Base-by-base conservation (phyloP, 2,888 invertebrate genomes). In the Poecilus cupreus region DNA sequence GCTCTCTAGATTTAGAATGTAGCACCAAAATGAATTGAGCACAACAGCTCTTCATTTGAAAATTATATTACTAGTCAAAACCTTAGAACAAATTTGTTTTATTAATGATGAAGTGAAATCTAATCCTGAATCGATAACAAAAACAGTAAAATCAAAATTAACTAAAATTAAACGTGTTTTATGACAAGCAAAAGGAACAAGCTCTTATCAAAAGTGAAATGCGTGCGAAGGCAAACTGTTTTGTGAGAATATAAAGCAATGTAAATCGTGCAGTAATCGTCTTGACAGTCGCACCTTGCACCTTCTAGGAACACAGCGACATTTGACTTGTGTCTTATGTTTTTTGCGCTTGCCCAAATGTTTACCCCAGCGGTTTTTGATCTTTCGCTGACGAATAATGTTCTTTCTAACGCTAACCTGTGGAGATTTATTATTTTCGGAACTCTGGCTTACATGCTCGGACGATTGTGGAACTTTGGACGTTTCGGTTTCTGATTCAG, bases 401-500 rank as follows among this genome's bases (percentile, higher is more conserved):
- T 74, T 49, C 2, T 74, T 18, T 74, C 24, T 74, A 49, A 75
- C 75, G 46, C 74, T 74, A 74, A 75, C 75, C 75, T 75, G 75
- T 75, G 32, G 26, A 54, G 26, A 54, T 26, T 54, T 13, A 54
- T 51, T 75, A 75, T 54, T 75, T 51, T 49, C 49, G 26, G 20
- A 22, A 20, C 26, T 74, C 46, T 20, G 75, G 54, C 22, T 32
- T 54, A 75, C n/a, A 75, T 46, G 75, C 75, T 78, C 64, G 18
- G 26, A 10, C 39, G 60, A n/a, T 10, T 11, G 5, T 13, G 32
- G 5, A 5, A 32, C 39, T 68, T 68, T 60, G 6, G 22, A n/a
- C 0, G 6, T 22, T 60, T 60, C 24, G 24, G 26, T 24, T n/a
- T 5, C 20, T 3, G 20, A 32, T 32, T 32, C 54, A 18, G 60